phyloP scores from a whole-genome alignment of 2,113 vertebrate species.

The Peucedramus taeniatus region DNA sequence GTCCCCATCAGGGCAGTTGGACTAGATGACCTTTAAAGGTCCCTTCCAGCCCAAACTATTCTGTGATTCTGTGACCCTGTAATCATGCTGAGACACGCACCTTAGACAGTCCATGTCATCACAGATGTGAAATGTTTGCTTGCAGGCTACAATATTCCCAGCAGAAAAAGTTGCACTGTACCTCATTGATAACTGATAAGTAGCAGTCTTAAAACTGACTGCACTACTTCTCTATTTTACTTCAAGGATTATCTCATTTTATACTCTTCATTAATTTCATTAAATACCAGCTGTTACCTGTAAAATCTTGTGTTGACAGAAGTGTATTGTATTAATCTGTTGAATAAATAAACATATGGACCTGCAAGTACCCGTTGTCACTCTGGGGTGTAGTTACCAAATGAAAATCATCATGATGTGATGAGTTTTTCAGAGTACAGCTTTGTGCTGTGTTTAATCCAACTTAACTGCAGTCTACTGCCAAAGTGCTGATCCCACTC shows the following conservation, averaged over 20 bases:
- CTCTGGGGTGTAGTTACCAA: background rate
- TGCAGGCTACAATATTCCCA: background rate
- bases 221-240: background rate
- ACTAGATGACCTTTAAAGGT: background rate
- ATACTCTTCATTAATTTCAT: background rate
- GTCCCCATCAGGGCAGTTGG: background rate
- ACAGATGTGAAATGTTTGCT: background rate
- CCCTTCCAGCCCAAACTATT: background rate
- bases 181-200: background rate
- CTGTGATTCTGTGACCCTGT: background rate
- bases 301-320: background rate
- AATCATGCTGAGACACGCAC: background rate
- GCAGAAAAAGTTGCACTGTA: background rate
- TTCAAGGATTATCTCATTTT: background rate
- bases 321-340: background rate
- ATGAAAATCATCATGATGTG: background rate
- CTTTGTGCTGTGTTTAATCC: background rate
- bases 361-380: background rate
- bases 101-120: background rate
- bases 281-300: background rate
- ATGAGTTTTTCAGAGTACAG: background rate
- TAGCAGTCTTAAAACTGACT: background rate
- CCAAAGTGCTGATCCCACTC: background rate
- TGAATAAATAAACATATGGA: background rate
- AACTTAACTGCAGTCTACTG: background rate